These are phyloP conservation scores for Brachionus paranguensis DNA, from an alignment of 1,140 invertebrate species.

Conservation along the genomic window DNA sequence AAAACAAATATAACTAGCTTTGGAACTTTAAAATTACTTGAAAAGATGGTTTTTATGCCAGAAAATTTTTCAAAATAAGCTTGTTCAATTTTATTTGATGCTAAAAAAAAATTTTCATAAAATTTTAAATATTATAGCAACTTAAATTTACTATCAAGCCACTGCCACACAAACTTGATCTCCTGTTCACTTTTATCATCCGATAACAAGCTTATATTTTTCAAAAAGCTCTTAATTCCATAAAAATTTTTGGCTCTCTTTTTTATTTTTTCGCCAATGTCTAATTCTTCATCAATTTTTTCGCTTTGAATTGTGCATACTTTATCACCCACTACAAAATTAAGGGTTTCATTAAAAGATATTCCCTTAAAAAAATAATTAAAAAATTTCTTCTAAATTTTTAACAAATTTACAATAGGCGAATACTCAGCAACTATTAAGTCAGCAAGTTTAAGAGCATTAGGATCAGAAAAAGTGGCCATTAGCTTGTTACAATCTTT, in stretches of 20 bases:
- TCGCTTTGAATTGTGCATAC: background rate
- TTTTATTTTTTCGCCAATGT: conserved; percentile 29
- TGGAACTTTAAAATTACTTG: background rate
- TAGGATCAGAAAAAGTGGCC: background rate
- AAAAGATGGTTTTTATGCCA: background rate
- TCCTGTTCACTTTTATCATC: background rate
- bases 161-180: conserved; percentile 15
- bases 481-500: conserved; percentile 28
- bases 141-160: background rate
- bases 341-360: background rate
- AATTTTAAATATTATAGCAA: background rate
- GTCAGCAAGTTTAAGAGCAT: background rate
- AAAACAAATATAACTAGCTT: background rate
- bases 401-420: background rate
- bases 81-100: background rate
- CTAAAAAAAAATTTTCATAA: background rate
- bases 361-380: background rate
- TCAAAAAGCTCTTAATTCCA: background rate
- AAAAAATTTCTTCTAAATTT: background rate
- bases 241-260: conserved; percentile 13
- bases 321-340: background rate
- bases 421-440: background rate
- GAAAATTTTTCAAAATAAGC: conserved; percentile 6
- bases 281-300: background rate
- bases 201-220: background rate